These are phyloP conservation scores for Nemapogon koenigi DNA, from an alignment of 2,888 invertebrate species.

Conservation along the genomic window DNA sequence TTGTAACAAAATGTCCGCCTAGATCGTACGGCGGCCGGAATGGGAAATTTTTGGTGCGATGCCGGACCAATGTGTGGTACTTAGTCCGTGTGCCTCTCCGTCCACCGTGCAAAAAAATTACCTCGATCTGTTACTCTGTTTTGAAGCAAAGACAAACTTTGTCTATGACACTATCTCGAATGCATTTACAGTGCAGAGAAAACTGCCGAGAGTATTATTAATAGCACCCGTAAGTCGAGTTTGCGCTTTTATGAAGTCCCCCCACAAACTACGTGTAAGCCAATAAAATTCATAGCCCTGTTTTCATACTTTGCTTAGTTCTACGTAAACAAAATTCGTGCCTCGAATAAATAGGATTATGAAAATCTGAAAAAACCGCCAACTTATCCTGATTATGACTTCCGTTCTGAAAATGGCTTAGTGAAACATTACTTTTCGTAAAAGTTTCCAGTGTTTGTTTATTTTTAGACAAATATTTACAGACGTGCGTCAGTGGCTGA, in stretches of 20 bases:
- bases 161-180: too few relatives aligned
- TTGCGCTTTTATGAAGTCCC: constrained; percentile 11
- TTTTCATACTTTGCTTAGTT: neutral
- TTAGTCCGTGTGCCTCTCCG: too few relatives aligned
- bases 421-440: neutral
- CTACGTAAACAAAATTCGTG: constrained; percentile 9
- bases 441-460: neutral
- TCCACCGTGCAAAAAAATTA: too few relatives aligned
- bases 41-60: too few relatives aligned
- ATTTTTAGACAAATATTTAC: neutral
- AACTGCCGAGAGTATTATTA: constrained; percentile 9
- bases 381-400: constrained; percentile 2
- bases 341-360: constrained; percentile 7
- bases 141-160: too few relatives aligned
- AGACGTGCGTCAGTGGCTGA: neutral
- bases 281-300: constrained; percentile 11
- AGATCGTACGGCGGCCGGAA: too few relatives aligned
- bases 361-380: neutral
- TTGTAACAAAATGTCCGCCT: too few relatives aligned
- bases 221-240: constrained; percentile 8
- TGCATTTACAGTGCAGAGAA: too few relatives aligned
- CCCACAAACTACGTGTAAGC: constrained; percentile 7
- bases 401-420: constrained; percentile 2
- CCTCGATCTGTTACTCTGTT: too few relatives aligned
- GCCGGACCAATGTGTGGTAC: too few relatives aligned